These are phyloP conservation scores for Phenganax marumi DNA, from an alignment of 92 coral and sea anemone genomes.

Conservation along the genomic window DNA sequence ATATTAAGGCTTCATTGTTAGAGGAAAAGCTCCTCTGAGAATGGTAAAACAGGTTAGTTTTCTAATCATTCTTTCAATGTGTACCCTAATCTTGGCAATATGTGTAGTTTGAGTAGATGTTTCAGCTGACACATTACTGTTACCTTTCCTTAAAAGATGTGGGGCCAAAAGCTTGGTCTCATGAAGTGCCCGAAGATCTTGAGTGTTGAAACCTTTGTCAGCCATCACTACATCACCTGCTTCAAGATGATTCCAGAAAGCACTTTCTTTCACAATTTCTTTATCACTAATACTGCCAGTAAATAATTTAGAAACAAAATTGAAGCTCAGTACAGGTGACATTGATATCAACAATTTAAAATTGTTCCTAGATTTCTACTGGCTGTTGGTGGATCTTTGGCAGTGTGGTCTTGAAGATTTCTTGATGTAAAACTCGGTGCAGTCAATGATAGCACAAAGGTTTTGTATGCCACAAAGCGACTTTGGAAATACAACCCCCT, in stretches of 20 bases:
- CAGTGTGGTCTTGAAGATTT: conserved; percentile 54
- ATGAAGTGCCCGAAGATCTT: conserved; percentile 46
- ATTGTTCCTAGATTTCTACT: conserved; percentile 56
- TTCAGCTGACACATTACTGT: conserved; percentile 34
- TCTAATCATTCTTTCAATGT: conserved; percentile 69
- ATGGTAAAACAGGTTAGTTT: conserved; percentile 60
- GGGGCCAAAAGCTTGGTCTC: conserved; percentile 54
- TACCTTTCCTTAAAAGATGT: conserved; percentile 48
- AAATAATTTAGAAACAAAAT: conserved; percentile 60
- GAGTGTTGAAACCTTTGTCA: conserved; percentile 56
- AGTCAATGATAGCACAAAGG: conserved; percentile 63
- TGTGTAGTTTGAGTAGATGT: conserved; percentile 51
- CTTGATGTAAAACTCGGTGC: conserved; percentile 58
- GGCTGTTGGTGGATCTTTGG: conserved; percentile 68
- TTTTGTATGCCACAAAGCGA: conserved; percentile 40
- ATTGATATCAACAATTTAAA: conserved; percentile 51
- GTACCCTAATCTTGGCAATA: conserved; percentile 65
- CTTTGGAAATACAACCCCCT: conserved; percentile 35
- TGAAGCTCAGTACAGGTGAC: conserved; percentile 57
- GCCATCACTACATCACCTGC: conserved; percentile 59
- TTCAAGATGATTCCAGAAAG: conserved; percentile 44
- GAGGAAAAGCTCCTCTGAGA: conserved; percentile 66
- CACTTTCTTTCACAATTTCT: conserved; percentile 55
- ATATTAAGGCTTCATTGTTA: conserved; percentile 63
- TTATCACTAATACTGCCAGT: conserved; percentile 58